Evolutionary conservation across 1,140 invertebrate genomes (phyloP), one percentile per base, ranked within the genome.

Genomic region (Polypedilum pembai): DNA sequence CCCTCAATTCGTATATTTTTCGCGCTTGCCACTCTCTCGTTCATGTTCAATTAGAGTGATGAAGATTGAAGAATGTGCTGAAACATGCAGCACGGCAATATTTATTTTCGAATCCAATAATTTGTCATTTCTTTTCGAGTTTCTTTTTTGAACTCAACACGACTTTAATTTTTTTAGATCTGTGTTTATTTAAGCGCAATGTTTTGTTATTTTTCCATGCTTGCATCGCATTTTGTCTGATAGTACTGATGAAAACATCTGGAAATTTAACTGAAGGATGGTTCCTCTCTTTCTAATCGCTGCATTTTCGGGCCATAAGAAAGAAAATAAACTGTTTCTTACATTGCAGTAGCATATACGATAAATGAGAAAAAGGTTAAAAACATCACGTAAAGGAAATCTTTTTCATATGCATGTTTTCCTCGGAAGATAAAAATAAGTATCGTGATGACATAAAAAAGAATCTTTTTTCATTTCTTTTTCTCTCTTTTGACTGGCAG

Each of bases 401-500:
- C 12, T 15, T 56, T 12, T n/a, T 56, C 45, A n/a, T 56, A 12
- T 56, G n/a, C 12, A 56, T 56, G 45, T n/a, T 56, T 56, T 56
- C 45, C n/a, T 56, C 4, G 4, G 45, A 56, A 20, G 65, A 69
- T 20, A 69, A 69, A 69, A 56, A 56, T 56, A 56, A 56, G 45
- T 56, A 56, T 56, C 45, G n/a, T 56, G 65, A 69, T 69, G 65
- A 69, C 65, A 69, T 69, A 69, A 69, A 69, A 69, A 18, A 69
- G 17, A 15, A 56, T 4, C 12, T 15, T n/a, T 56, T 21, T 69
- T 69, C n/a, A n/a, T n/a, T n/a, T n/a, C n/a, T n/a, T n/a, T n/a
- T n/a, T n/a, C n/a, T n/a, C n/a, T 33, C 5, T 33, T 5, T 33
- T 5, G 24, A 33, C 24, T 33, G 24, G 24, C 24, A 33, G 24